These are phyloP conservation scores for Sebastes matsubarae DNA, from an alignment of 2,797 vertebrate species.

Conservation along the genomic window DNA sequence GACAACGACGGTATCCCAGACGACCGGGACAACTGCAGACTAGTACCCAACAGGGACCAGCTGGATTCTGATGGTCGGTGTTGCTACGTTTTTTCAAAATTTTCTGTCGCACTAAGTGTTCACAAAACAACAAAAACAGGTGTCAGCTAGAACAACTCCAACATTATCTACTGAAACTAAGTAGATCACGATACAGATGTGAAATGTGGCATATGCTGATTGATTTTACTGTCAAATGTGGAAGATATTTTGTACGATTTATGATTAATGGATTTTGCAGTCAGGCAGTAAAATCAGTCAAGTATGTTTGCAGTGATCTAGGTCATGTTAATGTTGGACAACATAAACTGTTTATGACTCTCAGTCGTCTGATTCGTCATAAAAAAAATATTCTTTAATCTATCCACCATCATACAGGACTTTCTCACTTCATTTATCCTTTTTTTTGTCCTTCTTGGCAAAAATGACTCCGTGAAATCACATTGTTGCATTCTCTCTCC, in stretches of 20 bases:
- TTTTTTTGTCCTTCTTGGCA: background rate
- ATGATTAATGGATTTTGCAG: constrained; percentile 47
- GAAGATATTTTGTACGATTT: constrained; percentile 6
- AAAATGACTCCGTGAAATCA: background rate
- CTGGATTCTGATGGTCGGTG: constrained; percentile 88
- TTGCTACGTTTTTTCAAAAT: background rate
- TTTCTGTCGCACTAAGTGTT: background rate
- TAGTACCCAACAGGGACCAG: constrained; percentile 91
- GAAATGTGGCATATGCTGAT: background rate
- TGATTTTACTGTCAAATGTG: constrained; percentile 1
- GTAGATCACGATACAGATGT: background rate
- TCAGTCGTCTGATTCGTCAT: constrained; percentile 10
- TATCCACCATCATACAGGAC: constrained; percentile 11
- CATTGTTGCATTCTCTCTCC: background rate
- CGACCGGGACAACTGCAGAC: constrained; percentile 95
- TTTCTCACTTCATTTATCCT: background rate
- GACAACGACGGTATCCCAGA: constrained; percentile 95
- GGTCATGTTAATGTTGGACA: constrained; percentile 46
- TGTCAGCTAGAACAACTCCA: background rate
- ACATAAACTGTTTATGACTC: constrained; percentile 34
- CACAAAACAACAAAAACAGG: background rate
- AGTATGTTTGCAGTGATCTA: constrained; percentile 9
- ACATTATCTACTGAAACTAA: background rate
- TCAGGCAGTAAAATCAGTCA: constrained; percentile 8
- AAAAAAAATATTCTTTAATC: constrained; percentile 15